Percentiles rank a stretch among this genome's conserved stretches.
These are phyloP conservation scores for Agonopterix arenella DNA, from an alignment of 2,888 invertebrate genomes.

Conservation along the genomic window DNA sequence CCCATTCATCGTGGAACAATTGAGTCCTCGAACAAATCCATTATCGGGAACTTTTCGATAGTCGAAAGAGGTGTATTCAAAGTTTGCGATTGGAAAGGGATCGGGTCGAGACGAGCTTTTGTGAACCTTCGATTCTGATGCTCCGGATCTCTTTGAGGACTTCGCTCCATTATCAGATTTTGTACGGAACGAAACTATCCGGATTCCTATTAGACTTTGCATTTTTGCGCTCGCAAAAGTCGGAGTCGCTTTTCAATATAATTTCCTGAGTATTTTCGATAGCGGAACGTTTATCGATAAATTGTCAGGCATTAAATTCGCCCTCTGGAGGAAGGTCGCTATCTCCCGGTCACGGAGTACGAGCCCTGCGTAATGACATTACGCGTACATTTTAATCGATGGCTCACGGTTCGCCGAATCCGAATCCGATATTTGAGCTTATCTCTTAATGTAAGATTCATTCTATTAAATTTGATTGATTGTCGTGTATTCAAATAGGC, in stretches of 20 bases:
- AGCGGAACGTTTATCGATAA: conserved; percentile 38
- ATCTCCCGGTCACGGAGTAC: conserved; percentile 35
- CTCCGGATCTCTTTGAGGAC: conserved; percentile 15
- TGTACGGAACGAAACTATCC: conserved; percentile 5
- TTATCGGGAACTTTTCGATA: conserved; percentile 74
- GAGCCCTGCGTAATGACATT: conserved; percentile 51
- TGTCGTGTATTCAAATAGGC: conserved; percentile 23
- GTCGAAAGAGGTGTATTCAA: conserved; percentile 71
- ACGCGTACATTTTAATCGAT: conserved; percentile 59
- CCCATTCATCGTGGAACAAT: conserved; percentile 76
- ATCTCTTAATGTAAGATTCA: conserved; percentile 31
- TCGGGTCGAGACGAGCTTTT: conserved; percentile 37
- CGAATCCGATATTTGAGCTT: conserved; percentile 38
- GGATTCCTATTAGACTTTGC: background rate
- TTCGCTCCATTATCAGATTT: conserved; percentile 9
- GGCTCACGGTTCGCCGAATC: conserved; percentile 47
- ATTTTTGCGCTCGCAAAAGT: background rate
- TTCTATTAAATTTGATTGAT: conserved; percentile 44
- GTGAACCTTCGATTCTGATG: conserved; percentile 40
- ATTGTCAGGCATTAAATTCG: conserved; percentile 41
- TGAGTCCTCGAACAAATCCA: conserved; percentile 71
- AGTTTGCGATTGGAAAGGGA: conserved; percentile 60
- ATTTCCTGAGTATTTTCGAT: conserved; percentile 38
- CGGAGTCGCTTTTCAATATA: conserved; percentile 15
- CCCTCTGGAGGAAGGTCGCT: conserved; percentile 29